Base-by-base conservation (phyloP, 92 coral and sea anemone species). In the Zoanthus sansibaricus region DNA sequence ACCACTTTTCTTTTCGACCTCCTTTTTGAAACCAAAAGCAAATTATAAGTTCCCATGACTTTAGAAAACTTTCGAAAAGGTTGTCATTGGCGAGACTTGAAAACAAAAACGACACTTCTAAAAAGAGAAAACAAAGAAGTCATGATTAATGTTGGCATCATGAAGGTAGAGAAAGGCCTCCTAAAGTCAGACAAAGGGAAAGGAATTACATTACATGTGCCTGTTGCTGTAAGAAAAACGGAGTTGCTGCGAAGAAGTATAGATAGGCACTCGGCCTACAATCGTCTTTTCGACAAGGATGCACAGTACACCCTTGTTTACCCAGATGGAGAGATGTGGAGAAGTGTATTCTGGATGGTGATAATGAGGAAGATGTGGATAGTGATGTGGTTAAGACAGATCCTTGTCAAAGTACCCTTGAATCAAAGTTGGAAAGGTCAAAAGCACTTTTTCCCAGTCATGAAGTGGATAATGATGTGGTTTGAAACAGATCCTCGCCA, bases 251-350 rank as follows among this genome's bases (percentile, higher is more conserved):
- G n/a, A 18, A 90, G 77, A 82, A 55, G 61, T 1, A 68, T 90
- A 9, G 90, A 90, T 7, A 86, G 83, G 67, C 93, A 90, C 44
- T 61, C 92, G 13, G 89, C 89, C 77, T 74, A 84, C 48, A 79
- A 89, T 17, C 75, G 75, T 44, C 71, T 21, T 25, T 86, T 47
- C 80, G 83, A 45, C 30, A 67, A 64, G 16, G 47, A 90, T 55
- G 82, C 88, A 71, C 71, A 61, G 18, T 61, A 61, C 7, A 16
- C 68, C 4, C 68, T 90, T 6, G 18, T 75, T 46, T 90, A 86
- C 71, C 93, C 87, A 16, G 93, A 90, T 64, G 93, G 90, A 49
- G 93, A 90, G 70, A 84, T 90, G 30, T 83, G 16, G 87, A 83
- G 78, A 83, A 48, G 16, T 52, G 44, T 32, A 14, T 84, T 9